Percentiles rank a stretch among this genome's conserved stretches.
Conservation (phyloP, 2,797 vertebrate species). For the Sebastes matsubarae region DNA sequence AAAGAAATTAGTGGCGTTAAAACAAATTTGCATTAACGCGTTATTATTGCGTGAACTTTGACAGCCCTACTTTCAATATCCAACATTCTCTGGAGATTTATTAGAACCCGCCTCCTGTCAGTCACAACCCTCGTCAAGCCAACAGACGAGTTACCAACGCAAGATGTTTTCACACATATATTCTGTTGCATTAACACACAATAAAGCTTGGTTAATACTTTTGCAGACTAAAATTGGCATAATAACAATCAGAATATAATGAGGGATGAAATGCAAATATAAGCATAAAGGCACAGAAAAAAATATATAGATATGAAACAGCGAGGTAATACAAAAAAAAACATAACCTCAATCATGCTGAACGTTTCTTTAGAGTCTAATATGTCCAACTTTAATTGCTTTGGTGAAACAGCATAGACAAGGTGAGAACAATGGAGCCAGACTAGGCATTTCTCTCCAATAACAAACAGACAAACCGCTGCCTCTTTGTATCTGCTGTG, state of each 20-base stretch:
- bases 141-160: neutral
- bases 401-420: conserved; percentile 50
- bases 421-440: conserved; percentile 53
- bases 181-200: conserved; percentile 14
- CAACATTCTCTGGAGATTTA: neutral
- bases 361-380: conserved; percentile 44
- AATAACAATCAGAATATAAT: conserved; percentile 12
- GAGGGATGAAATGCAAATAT: conserved; percentile 23
- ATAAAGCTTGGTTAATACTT: conserved; percentile 20
- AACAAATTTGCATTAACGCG: too few relatives aligned
- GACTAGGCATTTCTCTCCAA: conserved; percentile 40
- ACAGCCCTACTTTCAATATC: conserved; percentile 1
- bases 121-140: neutral
- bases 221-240: conserved; percentile 5
- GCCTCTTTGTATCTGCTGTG: conserved; percentile 55
- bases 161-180: conserved; percentile 1
- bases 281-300: conserved; percentile 21
- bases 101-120: conserved; percentile 11
- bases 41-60: too few relatives aligned
- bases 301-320: conserved; percentile 7
- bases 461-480: conserved; percentile 46
- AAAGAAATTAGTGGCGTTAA: too few relatives aligned
- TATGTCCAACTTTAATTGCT: conserved; percentile 62
- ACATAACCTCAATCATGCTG: conserved; percentile 46
- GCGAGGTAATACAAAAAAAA: neutral